These are phyloP conservation scores for Dunckerocampus dactyliophorus DNA, from an alignment of 2,113 vertebrate species.

Conservation along the genomic window DNA sequence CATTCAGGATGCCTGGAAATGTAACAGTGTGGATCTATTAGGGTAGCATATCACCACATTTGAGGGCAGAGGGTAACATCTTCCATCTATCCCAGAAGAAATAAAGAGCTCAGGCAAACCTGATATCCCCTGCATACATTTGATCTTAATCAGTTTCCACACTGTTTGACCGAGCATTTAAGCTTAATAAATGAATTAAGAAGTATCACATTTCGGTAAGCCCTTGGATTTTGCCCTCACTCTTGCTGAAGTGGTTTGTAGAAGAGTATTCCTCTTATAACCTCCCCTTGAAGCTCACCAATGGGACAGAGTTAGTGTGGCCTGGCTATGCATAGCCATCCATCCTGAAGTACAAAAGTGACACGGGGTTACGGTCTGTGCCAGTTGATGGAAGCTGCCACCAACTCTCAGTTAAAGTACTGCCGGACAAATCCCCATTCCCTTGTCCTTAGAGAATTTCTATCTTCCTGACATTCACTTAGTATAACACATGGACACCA, in stretches of 20 bases:
- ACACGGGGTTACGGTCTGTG: constrained; percentile 46
- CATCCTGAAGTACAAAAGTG: constrained; percentile 69
- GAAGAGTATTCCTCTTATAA: constrained; percentile 38
- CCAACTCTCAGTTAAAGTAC: constrained; percentile 43
- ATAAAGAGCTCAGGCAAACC: constrained; percentile 47
- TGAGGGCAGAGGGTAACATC: constrained; percentile 28
- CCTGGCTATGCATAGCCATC: constrained; percentile 53
- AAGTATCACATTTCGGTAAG: constrained; percentile 34
- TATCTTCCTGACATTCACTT: constrained; percentile 69
- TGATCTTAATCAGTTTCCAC: constrained; percentile 55
- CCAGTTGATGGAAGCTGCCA: constrained; percentile 65
- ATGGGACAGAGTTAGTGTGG: constrained; percentile 60
- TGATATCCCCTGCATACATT: constrained; percentile 50
- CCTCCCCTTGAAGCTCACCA: constrained; percentile 60
- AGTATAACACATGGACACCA: constrained; percentile 65
- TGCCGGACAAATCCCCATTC: constrained; percentile 52
- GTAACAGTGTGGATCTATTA: constrained; percentile 31
- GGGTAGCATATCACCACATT: constrained; percentile 38
- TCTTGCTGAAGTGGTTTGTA: constrained; percentile 18
- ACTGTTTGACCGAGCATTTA: constrained; percentile 47
- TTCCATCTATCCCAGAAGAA: constrained; percentile 48
- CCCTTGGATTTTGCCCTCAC: constrained; percentile 25
- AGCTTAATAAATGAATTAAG: constrained; percentile 60
- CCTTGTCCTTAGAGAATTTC: constrained; percentile 53
- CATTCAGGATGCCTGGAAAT: constrained; percentile 46